Base-by-base conservation (phyloP, 2,797 vertebrate species). In the Atherinosoma microstoma region DNA sequence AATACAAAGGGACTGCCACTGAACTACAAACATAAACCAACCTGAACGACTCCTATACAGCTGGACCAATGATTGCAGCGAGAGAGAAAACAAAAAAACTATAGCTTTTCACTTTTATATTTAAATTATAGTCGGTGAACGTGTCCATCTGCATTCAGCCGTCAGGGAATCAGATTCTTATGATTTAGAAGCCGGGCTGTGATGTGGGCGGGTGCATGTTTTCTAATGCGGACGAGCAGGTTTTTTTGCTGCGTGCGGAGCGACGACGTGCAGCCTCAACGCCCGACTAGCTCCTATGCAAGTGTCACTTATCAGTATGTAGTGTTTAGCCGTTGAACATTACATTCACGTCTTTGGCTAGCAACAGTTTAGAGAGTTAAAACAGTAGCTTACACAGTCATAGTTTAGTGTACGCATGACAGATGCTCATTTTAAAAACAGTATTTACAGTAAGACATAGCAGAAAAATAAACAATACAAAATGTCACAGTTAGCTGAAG, bases 381-480 rank as follows among this genome's bases (percentile, higher is more conserved):
- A 95, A 95, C 94, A 94, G 95, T 95, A 96, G 94, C 94, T 94
- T 94, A 95, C 94, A 94, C 94, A 85, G 88, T 93, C 92, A 91
- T 89, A 93, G 92, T 94, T 94, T 94, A 94, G 92, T 92, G 91
- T 94, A 90, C 72, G 90, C 87, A 88, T 77, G 88, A 89, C 89
- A 91, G 87, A 94, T 82, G 89, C 84, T 90, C 84, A 83, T 78
- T 59, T 94, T 94, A 94, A 95, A 95, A 95, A 94, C 89, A 90
- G 57, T 95, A 96, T 96, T 94, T 95, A 95, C 95, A 96, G 76
- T 92, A 93, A 94, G 94, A 94, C 91, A 87, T 91, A 82, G 84
- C 88, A 91, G 85, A 82, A 82, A 65, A 66, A 79, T 15, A 54
- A 53, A 54, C 24, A 29, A 54, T 24, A 54, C 51, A 92, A 89